These are phyloP conservation scores for Burhinus bistriatus DNA, from an alignment of 2,113 vertebrate genomes.

Conservation along the genomic window DNA sequence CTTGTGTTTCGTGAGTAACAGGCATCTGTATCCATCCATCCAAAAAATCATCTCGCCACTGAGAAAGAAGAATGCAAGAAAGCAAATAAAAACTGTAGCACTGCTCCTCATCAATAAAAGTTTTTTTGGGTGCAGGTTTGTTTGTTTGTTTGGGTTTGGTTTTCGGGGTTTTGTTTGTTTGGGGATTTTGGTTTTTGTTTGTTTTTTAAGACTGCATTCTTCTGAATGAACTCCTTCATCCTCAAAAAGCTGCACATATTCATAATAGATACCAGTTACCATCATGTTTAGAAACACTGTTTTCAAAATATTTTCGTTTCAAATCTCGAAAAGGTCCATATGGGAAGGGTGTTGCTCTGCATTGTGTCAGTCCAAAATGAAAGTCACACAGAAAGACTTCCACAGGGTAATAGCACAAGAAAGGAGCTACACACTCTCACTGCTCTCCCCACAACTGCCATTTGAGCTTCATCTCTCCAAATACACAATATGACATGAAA, in stretches of 20 bases:
- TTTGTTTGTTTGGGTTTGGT: neutral
- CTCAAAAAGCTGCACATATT: neutral
- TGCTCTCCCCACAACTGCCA: neutral
- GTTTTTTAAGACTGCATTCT: neutral
- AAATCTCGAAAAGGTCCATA: neutral
- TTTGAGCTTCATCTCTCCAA: neutral
- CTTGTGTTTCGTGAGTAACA: slow-evolving; percentile 90
- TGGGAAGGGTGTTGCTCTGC: neutral
- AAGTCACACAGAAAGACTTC: neutral
- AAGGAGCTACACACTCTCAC: neutral
- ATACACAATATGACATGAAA: neutral
- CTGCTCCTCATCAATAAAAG: neutral
- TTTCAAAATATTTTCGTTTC: neutral
- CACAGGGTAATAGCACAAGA: neutral
- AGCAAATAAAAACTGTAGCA: neutral
- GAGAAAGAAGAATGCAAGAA: slow-evolving; percentile 6
- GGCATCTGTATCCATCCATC: slow-evolving; percentile 82
- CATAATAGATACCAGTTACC: neutral
- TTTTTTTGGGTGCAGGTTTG: neutral
- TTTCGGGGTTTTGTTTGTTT: neutral
- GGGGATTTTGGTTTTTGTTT: neutral
- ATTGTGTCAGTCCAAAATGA: neutral
- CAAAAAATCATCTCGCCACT: slow-evolving; percentile 95
- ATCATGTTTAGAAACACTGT: neutral
- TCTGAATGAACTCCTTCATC: neutral